These are phyloP conservation scores for Drosophila pallidifrons DNA, from an alignment of 1,140 invertebrate genomes.

Conservation along the genomic window DNA sequence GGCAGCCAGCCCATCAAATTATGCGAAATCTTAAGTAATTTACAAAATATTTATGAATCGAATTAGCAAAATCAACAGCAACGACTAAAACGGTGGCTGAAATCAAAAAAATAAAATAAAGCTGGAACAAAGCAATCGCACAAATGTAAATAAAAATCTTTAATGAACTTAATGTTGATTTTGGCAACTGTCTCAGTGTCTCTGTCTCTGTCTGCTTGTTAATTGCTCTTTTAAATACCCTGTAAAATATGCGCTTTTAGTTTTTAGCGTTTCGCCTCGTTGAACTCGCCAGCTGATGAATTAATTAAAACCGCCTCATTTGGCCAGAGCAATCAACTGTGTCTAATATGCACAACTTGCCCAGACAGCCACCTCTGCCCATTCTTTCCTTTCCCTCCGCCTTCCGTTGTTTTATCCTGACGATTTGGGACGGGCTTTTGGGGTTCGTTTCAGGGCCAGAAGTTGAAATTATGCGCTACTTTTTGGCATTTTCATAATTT, in stretches of 20 bases:
- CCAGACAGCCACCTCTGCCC: conserved; percentile 8
- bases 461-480: conserved; percentile 74
- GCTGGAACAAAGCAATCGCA: conserved; percentile 7
- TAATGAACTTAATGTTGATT: conserved; percentile 72
- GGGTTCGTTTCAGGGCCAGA: conserved; percentile 30
- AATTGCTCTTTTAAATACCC: conserved; percentile 64
- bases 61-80: conserved; percentile 77
- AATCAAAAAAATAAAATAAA: neutral
- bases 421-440: conserved; percentile 5
- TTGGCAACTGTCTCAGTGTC: conserved; percentile 20
- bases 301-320: conserved; percentile 83
- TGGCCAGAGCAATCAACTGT: conserved; percentile 67
- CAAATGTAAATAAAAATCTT: conserved; percentile 71
- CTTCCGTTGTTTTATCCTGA: neutral
- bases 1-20: conserved; percentile 61
- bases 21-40: conserved; percentile 81
- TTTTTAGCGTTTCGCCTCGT: conserved; percentile 31
- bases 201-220: conserved; percentile 27
- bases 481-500: conserved; percentile 79
- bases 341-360: conserved; percentile 38
- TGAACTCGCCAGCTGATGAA: conserved; percentile 62
- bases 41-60: conserved; percentile 69
- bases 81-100: neutral
- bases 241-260: conserved; percentile 54
- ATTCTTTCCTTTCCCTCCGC: neutral